phyloP scores from a whole-genome alignment of 2,888 invertebrate species.

The Pyrocoelia pectoralis region DNA sequence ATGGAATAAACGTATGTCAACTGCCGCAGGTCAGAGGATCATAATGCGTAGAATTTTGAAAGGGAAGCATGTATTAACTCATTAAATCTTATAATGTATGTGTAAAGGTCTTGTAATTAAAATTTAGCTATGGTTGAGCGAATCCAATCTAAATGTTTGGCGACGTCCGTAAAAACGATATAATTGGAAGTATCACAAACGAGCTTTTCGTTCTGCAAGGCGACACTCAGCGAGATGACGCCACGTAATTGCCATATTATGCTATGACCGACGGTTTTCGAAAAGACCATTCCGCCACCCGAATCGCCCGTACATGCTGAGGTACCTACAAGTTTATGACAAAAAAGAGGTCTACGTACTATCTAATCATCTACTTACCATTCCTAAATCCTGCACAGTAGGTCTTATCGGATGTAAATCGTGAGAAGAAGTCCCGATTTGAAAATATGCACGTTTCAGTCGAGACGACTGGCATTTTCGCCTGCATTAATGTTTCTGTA shows the following conservation, averaged over 20 bases:
- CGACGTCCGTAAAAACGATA: slow-evolving; percentile 69
- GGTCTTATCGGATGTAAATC: slow-evolving; percentile 64
- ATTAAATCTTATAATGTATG: no score
- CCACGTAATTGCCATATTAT: slow-evolving; percentile 58
- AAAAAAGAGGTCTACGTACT: no score
- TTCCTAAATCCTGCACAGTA: slow-evolving; percentile 57
- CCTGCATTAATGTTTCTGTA: slow-evolving; percentile 64
- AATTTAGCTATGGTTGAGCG: neutral
- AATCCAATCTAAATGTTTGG: slow-evolving; percentile 66
- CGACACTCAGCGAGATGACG: slow-evolving; percentile 67
- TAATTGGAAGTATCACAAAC: slow-evolving; percentile 68
- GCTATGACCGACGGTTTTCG: slow-evolving; percentile 43
- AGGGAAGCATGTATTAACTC: slow-evolving; percentile 73
- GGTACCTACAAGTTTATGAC: no score
- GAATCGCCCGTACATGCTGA: slow-evolving; percentile 65
- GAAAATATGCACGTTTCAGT: slow-evolving; percentile 68
- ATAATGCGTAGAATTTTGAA: slow-evolving; percentile 81
- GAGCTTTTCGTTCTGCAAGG: slow-evolving; percentile 63
- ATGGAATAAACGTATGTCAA: slow-evolving; percentile 74
- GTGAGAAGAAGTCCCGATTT: slow-evolving; percentile 67
- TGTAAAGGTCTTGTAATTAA: no score
- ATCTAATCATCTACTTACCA: slow-evolving; percentile 40
- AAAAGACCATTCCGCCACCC: slow-evolving; percentile 58
- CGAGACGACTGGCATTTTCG: slow-evolving; percentile 69
- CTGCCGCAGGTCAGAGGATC: slow-evolving; percentile 71